Evolutionary conservation across 2,113 vertebrate genomes (phyloP).

Genomic region (Phalacrocorax pelagicus): DNA sequence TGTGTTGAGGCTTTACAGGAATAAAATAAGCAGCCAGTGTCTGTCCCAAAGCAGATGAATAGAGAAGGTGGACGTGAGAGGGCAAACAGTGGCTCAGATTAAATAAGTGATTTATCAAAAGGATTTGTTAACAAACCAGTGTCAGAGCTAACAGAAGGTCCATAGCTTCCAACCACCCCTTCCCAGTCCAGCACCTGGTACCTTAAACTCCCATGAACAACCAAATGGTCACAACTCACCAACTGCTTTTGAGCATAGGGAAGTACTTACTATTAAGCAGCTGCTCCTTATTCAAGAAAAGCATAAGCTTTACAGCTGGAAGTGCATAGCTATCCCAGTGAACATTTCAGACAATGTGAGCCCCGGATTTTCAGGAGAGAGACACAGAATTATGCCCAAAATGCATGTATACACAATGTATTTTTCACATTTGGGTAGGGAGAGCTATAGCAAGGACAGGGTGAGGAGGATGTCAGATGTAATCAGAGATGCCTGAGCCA

Average conservation of each 20-base stretch:
- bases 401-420: accelerated
- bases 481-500: background rate
- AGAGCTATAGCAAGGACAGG: background rate
- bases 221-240: background rate
- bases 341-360: background rate
- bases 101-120: background rate
- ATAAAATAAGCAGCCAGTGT: background rate
- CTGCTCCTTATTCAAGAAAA: background rate
- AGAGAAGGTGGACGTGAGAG: background rate
- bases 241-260: background rate
- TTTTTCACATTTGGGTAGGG: background rate
- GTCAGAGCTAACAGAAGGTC: background rate
- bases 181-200: background rate
- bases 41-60: background rate
- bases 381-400: background rate
- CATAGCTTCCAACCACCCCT: background rate
- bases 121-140: background rate
- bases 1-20: background rate
- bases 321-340: background rate
- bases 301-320: background rate
- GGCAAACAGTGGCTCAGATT: background rate
- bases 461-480: background rate
- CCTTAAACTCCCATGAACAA: background rate
- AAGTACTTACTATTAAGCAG: background rate
- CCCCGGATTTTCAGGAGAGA: background rate